Conservation (phyloP, 2,113 vertebrate species). For the Sprattus sprattus region DNA sequence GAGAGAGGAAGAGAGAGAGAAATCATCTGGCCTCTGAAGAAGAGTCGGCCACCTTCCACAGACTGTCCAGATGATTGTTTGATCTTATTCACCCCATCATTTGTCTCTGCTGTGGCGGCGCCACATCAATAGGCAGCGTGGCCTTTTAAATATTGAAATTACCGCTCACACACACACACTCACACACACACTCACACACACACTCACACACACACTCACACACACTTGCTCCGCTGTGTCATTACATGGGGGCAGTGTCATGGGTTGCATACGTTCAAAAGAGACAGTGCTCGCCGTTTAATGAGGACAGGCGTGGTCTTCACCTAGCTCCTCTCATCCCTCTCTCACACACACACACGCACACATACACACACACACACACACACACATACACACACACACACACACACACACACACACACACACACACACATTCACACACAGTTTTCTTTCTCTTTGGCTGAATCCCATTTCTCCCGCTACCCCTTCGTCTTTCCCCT, state of each 20-base stretch:
- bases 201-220: too few species aligned
- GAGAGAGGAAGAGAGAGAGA: background rate
- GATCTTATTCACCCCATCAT: background rate
- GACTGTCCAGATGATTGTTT: background rate
- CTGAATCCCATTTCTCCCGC: background rate
- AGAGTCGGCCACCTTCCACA: background rate
- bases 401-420: too few species aligned
- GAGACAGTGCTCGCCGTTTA: background rate
- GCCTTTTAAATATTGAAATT: conserved; percentile 32
- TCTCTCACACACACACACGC: too few species aligned
- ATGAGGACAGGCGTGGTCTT: conserved; percentile 14
- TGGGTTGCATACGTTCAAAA: conserved; percentile 35
- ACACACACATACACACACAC: too few species aligned
- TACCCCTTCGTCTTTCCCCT: too few species aligned
- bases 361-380: too few species aligned
- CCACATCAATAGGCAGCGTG: background rate
- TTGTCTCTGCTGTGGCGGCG: background rate
- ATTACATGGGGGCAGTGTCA: conserved; percentile 34
- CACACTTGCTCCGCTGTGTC: conserved; percentile 11
- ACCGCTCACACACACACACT: background rate
- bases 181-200: too few species aligned
- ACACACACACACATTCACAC: too few species aligned
- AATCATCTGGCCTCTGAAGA: background rate
- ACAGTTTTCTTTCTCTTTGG: background rate
- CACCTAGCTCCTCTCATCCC: background rate